Conservation (phyloP, 2,888 invertebrate species). For the Anoplius nigerrimus region DNA sequence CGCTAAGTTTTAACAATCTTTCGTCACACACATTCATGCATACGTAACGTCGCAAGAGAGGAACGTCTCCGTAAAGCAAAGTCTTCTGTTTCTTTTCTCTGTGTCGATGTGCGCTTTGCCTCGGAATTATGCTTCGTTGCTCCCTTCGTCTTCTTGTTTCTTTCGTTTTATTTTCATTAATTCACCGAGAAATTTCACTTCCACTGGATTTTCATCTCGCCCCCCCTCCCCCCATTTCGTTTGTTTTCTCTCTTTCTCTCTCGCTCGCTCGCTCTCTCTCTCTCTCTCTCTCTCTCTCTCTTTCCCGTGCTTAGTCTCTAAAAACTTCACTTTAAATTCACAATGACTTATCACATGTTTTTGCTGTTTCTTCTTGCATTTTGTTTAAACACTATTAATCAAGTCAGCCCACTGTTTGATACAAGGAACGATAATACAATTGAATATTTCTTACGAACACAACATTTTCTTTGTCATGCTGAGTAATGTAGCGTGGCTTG, state of each 20-base stretch:
- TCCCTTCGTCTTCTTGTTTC: slow-evolving; percentile 54
- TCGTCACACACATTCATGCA: slow-evolving; percentile 64
- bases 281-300: slow-evolving; percentile 51
- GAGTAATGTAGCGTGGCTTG: slow-evolving; percentile 62
- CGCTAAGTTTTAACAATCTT: slow-evolving; percentile 70
- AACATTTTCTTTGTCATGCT: slow-evolving; percentile 65
- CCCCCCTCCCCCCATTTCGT: slow-evolving; percentile 31
- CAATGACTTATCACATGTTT: slow-evolving; percentile 74
- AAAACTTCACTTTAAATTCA: slow-evolving; percentile 66
- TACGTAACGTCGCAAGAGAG: slow-evolving; percentile 64
- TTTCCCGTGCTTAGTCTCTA: slow-evolving; percentile 56
- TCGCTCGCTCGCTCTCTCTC: slow-evolving; percentile 52
- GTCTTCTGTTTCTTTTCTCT: slow-evolving; percentile 49
- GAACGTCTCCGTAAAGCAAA: slow-evolving; percentile 68
- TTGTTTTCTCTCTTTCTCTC: slow-evolving; percentile 48
- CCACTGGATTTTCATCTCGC: slow-evolving; percentile 43
- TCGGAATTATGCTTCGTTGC: slow-evolving; percentile 33
- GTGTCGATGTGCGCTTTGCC: slow-evolving; percentile 39
- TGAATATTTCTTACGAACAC: slow-evolving; percentile 72
- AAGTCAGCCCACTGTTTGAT: slow-evolving; percentile 72
- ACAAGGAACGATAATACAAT: slow-evolving; percentile 75
- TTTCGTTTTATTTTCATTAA: slow-evolving; percentile 59
- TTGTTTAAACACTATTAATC: slow-evolving; percentile 64
- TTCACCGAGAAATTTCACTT: slow-evolving; percentile 50
- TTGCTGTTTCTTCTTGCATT: slow-evolving; percentile 54